Evolutionary conservation across 1,140 invertebrate genomes (phyloP).

Genomic region (Lepidurus couesii): DNA sequence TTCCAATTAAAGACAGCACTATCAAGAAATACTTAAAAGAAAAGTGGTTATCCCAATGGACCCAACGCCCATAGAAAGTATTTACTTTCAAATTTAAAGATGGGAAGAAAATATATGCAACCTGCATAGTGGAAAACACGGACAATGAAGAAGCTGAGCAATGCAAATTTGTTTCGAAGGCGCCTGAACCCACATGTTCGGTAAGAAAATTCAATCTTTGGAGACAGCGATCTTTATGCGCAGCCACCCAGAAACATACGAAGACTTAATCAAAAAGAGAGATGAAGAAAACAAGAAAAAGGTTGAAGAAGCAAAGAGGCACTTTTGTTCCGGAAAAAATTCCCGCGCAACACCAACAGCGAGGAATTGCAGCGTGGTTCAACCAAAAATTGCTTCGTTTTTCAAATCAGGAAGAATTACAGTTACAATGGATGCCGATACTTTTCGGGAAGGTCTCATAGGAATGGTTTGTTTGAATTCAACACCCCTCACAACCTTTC

Average conservation of each 20-base stretch:
- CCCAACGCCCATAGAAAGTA: no score
- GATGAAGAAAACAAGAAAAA: neutral
- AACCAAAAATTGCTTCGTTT: neutral
- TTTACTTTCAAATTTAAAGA: neutral
- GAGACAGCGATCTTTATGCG: neutral
- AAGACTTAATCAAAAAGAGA: constrained; percentile 3
- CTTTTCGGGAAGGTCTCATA: neutral
- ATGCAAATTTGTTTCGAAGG: neutral
- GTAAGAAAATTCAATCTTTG: neutral
- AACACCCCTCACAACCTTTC: neutral
- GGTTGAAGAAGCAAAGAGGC: neutral
- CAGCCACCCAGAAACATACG: neutral
- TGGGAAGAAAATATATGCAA: neutral
- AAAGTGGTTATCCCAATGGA: no score
- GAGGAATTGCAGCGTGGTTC: neutral
- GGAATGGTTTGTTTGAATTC: neutral
- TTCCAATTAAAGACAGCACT: no score
- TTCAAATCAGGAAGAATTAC: neutral
- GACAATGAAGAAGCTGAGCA: neutral
- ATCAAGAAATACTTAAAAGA: no score
- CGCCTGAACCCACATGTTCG: neutral
- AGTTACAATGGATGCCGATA: neutral
- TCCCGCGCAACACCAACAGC: neutral
- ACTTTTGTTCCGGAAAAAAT: neutral
- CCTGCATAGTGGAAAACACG: neutral